Evolutionary conservation across 2,888 invertebrate genomes (phyloP).

Genomic region (Macropis europaea): DNA sequence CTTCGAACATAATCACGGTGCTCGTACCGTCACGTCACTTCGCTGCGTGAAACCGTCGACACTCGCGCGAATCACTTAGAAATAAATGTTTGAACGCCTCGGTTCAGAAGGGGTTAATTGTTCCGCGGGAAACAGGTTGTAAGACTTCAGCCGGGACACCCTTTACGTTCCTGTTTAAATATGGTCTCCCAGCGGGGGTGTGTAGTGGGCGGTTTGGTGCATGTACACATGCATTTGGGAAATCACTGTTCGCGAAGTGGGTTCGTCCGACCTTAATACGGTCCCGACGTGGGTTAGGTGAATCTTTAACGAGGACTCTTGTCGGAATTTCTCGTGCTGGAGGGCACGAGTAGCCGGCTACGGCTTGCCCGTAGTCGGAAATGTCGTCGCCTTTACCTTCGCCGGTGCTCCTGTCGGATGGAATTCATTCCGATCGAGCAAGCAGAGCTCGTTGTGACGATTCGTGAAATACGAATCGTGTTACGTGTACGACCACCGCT

Average conservation of each 20-base stretch:
- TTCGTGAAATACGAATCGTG: constrained; percentile 48
- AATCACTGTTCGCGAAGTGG: constrained; percentile 62
- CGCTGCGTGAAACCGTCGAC: no score
- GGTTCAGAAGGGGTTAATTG: no score
- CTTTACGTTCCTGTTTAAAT: constrained; percentile 20
- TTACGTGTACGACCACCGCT: constrained; percentile 51
- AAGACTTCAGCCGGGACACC: background rate
- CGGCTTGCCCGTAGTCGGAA: constrained; percentile 55
- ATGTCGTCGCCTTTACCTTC: constrained; percentile 54
- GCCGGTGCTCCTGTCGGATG: constrained; percentile 44
- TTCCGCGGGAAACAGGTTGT: no score
- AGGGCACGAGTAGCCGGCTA: constrained; percentile 46
- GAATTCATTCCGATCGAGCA: constrained; percentile 59
- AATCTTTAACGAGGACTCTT: constrained; percentile 65
- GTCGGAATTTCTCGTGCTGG: constrained; percentile 57
- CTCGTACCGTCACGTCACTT: no score
- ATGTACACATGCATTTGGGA: constrained; percentile 40
- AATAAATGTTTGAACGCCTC: no score
- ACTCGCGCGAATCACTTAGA: no score
- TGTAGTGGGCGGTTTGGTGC: no score
- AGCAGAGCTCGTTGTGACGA: constrained; percentile 52
- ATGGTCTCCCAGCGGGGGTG: no score
- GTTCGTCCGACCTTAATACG: constrained; percentile 61
- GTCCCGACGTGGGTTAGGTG: constrained; percentile 56
- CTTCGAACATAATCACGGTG: no score